A percentile compares a stretch with the other conserved stretches of the same genome.
Conservation (phyloP, 1,140 invertebrate genomes). For the Drosophila parabipectinata region DNA sequence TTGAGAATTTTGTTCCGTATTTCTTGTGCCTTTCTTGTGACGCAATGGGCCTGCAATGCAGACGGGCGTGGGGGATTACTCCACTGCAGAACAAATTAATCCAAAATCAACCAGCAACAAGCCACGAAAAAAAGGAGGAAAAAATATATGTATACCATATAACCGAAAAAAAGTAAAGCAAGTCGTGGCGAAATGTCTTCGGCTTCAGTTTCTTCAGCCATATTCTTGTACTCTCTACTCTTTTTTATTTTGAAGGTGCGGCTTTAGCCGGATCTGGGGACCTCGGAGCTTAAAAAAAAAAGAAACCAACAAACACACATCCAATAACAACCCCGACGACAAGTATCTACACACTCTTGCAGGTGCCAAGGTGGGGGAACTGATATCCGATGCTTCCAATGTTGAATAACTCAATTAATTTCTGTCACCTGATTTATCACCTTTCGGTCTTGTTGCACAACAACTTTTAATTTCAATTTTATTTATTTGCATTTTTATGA, state of each 20-base stretch:
- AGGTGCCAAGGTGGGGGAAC: constrained; percentile 26
- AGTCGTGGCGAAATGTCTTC: constrained; percentile 42
- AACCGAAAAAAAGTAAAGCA: constrained; percentile 28
- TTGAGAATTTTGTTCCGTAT: constrained; percentile 56
- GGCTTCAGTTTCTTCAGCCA: constrained; percentile 22
- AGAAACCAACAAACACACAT: constrained; percentile 2
- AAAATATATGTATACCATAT: constrained; percentile 1
- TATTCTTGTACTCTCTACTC: constrained; percentile 9
- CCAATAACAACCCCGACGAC: constrained; percentile 78
- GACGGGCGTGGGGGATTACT: constrained; percentile 68
- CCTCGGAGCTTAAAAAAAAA: constrained; percentile 20
- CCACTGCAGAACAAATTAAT: constrained; percentile 80
- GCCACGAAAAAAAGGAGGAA: constrained; percentile 31
- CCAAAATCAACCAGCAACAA: constrained; percentile 76
- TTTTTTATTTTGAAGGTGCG: constrained; percentile 51
- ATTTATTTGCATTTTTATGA: constrained; percentile 74
- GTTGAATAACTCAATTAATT: constrained; percentile 84
- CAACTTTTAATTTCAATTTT: constrained; percentile 83
- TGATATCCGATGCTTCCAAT: constrained; percentile 61
- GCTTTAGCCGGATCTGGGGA: constrained; percentile 55
- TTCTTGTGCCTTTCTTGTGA: constrained; percentile 55
- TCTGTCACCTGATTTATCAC: constrained; percentile 84
- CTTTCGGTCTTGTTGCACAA: constrained; percentile 51
- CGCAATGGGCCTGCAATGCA: constrained; percentile 72
- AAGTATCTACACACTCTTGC: constrained; percentile 57